Evolutionary conservation across 1,140 invertebrate species (phyloP), one percentile per base, ranked within the genome.

Genomic region (Heliconius hewitsoni): DNA sequence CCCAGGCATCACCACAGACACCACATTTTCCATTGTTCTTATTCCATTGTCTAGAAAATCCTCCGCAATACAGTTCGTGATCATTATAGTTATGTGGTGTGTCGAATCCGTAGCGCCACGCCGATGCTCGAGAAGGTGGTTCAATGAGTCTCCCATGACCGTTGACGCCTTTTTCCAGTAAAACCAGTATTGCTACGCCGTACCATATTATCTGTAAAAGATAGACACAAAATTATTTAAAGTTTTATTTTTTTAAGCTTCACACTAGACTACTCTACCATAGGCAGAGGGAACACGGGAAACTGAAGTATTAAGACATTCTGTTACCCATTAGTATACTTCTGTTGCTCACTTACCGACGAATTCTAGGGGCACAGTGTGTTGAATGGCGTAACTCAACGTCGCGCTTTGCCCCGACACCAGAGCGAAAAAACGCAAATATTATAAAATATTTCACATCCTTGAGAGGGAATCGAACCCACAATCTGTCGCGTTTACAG

Each of bases 31-130:
- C 97, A 1, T 95, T 96, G 86, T 96, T 96, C 78, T 92, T 95
- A 76, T 93, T 88, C 96, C 97, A 97, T 86, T 98, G 97, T 76
- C 97, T 95, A 3, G 96, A 95, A 86, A 98, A 98, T 5, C 98
- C 98, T 3, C 98, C 98, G 90, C 98, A 99, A 91, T 97, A 98
- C 3, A 97, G 95, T 89, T 98, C 97, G 89, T 98, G 97, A 89
- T 99, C 98, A 87, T 98, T 98, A 94, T 98, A 98, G 89, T 98
- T 97, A 70, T 95, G 95, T 4, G 96, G 96, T 4, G 97, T 97
- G 78, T 96, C 94, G 90, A 97, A 98, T 42, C 97, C 97, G 86
- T 95, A 96, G 55, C 97, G 95, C 97, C 97, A 98, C 91, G 97
- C 97, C 0, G 97, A 97, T 8, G 97, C 97, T 79, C 98, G 95